A percentile compares a stretch with the other conserved stretches of the same genome.
Conservation (phyloP, 2,113 vertebrate genomes). For the Boulengeromyrus knoepffleri region DNA sequence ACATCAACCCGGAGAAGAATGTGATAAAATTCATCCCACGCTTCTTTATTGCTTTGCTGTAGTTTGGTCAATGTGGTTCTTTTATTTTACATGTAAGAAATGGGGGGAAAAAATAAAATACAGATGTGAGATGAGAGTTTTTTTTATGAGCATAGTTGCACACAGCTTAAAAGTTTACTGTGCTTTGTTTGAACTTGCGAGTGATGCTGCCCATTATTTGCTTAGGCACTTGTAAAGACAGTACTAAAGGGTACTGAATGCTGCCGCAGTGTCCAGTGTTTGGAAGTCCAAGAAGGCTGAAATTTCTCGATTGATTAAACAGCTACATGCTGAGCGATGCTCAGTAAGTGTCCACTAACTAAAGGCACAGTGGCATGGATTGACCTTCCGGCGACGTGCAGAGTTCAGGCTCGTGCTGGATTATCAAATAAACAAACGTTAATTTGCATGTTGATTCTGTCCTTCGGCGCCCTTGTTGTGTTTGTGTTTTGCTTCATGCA, state of each 20-base stretch:
- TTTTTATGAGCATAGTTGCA: not conserved
- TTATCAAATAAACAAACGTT: slow-evolving; percentile 10
- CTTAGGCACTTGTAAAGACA: not conserved
- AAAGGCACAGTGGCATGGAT: not conserved
- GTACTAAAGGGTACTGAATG: not conserved
- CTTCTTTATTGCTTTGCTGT: not conserved
- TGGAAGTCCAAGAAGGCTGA: not conserved
- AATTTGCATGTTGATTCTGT: slow-evolving; percentile 16
- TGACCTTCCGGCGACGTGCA: not conserved
- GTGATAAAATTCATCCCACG: not conserved
- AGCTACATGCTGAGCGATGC: not conserved
- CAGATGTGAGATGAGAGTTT: not conserved
- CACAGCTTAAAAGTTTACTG: not conserved
- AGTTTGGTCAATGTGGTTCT: not conserved
- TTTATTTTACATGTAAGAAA: not conserved
- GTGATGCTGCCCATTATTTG: not conserved
- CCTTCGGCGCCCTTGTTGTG: slow-evolving; percentile 14
- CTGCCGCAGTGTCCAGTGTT: not conserved
- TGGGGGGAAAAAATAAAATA: not conserved
- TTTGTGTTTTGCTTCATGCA: slow-evolving; percentile 19
- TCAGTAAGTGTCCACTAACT: not conserved
- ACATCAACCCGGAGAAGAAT: not conserved
- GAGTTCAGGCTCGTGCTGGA: not conserved
- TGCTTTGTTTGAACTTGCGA: not conserved
- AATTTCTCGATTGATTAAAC: not conserved